Conservation (phyloP, 2,113 vertebrate genomes). For the Aspidoscelis tigris region DNA sequence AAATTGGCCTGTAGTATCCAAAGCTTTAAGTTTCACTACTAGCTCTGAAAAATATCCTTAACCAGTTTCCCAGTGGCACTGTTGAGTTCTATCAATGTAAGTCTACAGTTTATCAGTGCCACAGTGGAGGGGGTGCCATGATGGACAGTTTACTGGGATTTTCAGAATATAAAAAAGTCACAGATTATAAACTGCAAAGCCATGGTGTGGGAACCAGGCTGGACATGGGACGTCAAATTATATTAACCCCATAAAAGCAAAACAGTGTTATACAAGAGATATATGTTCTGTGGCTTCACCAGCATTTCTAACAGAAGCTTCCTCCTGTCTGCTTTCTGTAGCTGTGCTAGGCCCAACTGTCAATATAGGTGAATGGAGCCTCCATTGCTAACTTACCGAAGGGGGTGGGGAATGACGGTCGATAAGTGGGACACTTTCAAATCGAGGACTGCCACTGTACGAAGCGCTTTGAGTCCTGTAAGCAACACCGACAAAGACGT, state of each 20-base stretch:
- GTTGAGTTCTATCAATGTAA: too few species aligned
- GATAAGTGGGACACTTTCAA: constrained; percentile 88
- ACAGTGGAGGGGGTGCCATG: too few species aligned
- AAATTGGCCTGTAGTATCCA: not conserved
- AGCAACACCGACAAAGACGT: constrained; percentile 29
- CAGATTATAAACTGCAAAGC: too few species aligned
- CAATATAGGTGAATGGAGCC: not conserved
- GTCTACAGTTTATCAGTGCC: too few species aligned
- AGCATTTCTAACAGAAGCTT: not conserved
- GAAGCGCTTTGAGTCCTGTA: constrained; percentile 94
- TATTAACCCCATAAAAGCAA: too few species aligned
- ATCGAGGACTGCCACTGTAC: constrained; percentile 97
- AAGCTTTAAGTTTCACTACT: not conserved
- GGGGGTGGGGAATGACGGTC: constrained; percentile 88
- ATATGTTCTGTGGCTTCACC: not conserved
- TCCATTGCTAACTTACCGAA: constrained; percentile 79
- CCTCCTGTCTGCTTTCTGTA: not conserved
- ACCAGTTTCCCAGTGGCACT: too few species aligned
- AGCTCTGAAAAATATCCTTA: too few species aligned
- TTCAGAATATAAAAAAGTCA: too few species aligned
- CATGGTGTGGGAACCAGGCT: too few species aligned
- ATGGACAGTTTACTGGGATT: too few species aligned
- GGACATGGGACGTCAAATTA: too few species aligned
- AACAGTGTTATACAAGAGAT: too few species aligned
- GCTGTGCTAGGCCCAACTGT: not conserved